Evolutionary conservation across 2,888 invertebrate species (phyloP).

Genomic region (Tetropium fuscum): DNA sequence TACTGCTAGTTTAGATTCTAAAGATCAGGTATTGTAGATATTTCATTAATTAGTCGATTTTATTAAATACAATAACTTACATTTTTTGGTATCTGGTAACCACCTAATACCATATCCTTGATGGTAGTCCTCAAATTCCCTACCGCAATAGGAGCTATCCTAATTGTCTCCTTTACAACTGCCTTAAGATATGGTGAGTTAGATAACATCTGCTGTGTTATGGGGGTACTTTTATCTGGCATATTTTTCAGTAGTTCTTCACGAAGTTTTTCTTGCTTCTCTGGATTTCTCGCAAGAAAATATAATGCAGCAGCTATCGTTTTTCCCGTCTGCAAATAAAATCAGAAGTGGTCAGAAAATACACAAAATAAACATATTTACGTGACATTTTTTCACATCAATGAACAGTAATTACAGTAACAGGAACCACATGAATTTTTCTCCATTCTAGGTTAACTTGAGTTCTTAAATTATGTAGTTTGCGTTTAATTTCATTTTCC

Average conservation of each 20-base stretch:
- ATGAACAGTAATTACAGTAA: no score
- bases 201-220: constrained; percentile 61
- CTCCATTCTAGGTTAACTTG: no score
- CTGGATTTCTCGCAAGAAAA: constrained; percentile 64
- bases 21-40: no score
- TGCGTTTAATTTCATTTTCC: no score
- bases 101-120: constrained; percentile 59
- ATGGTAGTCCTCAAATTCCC: constrained; percentile 49
- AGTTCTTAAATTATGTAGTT: no score
- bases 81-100: constrained; percentile 59
- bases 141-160: constrained; percentile 59
- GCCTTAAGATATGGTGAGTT: constrained; percentile 70
- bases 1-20: no score
- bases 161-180: constrained; percentile 73
- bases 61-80: constrained; percentile 46
- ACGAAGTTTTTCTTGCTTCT: constrained; percentile 63
- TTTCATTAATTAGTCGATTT: neutral
- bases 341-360: no score
- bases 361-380: no score
- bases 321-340: constrained; percentile 65
- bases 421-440: no score
- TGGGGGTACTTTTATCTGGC: constrained; percentile 51
- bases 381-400: no score
- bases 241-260: constrained; percentile 59
- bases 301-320: constrained; percentile 63